Evolutionary conservation across 2,888 invertebrate genomes (phyloP).

Genomic region (Spodoptera exigua): DNA sequence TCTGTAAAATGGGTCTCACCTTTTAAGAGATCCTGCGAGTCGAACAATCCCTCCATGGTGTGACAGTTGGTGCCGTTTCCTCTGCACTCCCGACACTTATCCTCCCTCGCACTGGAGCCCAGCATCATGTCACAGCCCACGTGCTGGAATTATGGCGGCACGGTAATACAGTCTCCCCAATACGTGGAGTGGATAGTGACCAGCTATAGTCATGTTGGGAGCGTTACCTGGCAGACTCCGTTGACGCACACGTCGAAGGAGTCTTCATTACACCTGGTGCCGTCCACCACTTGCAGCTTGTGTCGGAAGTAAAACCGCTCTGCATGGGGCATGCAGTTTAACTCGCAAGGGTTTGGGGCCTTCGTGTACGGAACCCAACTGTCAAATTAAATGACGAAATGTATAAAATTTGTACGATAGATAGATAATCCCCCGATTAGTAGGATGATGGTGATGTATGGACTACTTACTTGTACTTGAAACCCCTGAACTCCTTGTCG

Average conservation of each 20-base stretch:
- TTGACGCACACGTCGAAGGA: constrained; percentile 97
- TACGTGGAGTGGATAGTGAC: not conserved
- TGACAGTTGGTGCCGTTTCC: constrained; percentile 97
- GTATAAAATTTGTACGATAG: no score
- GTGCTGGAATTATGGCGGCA: constrained; percentile 84
- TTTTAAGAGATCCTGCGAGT: constrained; percentile 92
- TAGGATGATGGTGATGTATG: not conserved
- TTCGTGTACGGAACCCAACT: constrained; percentile 97
- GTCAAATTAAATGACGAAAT: constrained; percentile 32
- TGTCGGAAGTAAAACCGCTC: constrained; percentile 97
- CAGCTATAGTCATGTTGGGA: not conserved
- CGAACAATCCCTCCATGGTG: constrained; percentile 92
- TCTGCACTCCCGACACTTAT: constrained; percentile 97
- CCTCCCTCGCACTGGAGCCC: constrained; percentile 95
- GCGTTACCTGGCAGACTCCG: constrained; percentile 95
- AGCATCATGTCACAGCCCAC: constrained; percentile 98
- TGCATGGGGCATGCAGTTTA: constrained; percentile 98
- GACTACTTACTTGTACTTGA: constrained; percentile 91
- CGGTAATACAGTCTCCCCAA: not conserved
- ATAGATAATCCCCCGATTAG: no score
- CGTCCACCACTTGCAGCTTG: constrained; percentile 94
- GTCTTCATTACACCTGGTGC: constrained; percentile 95
- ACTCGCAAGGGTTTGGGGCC: constrained; percentile 96
- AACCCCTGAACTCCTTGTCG: constrained; percentile 93
- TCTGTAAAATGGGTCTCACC: constrained; percentile 84